These are phyloP conservation scores for Eupeodes latifasciatus DNA, from an alignment of 2,888 invertebrate genomes.

Conservation along the genomic window DNA sequence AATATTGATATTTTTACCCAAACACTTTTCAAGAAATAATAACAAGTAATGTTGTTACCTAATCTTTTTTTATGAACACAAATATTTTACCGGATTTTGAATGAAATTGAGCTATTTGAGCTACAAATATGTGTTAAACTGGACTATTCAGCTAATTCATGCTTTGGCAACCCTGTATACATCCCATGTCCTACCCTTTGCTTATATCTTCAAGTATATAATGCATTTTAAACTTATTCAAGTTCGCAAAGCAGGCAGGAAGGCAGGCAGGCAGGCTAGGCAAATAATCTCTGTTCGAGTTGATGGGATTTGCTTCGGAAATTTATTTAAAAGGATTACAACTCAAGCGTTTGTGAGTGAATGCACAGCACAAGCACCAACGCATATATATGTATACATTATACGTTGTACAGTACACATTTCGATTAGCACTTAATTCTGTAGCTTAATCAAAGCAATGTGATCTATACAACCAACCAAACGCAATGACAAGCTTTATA, in stretches of 20 bases:
- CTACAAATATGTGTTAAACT: too few relatives aligned
- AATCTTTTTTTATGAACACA: too few relatives aligned
- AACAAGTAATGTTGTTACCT: too few relatives aligned
- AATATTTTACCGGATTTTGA: too few relatives aligned
- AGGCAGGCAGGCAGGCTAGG: background rate
- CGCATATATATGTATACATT: too few relatives aligned
- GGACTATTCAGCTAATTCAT: too few relatives aligned
- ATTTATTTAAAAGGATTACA: slow-evolving; percentile 72
- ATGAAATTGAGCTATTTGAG: too few relatives aligned
- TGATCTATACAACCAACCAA: slow-evolving; percentile 15
- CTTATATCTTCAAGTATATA: background rate
- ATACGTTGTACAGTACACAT: background rate
- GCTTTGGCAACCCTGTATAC: too few relatives aligned
- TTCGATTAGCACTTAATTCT: slow-evolving; percentile 70
- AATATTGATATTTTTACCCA: too few relatives aligned
- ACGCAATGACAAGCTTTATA: background rate
- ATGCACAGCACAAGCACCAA: background rate
- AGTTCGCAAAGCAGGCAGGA: background rate
- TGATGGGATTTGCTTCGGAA: slow-evolving; percentile 49
- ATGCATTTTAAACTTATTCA: slow-evolving; percentile 49
- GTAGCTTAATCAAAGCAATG: slow-evolving; percentile 64
- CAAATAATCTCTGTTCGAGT: slow-evolving; percentile 47
- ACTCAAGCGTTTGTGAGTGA: slow-evolving; percentile 28
- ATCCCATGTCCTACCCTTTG: too few relatives aligned
- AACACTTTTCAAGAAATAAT: too few relatives aligned